Base-by-base conservation (phyloP, 2,113 vertebrate genomes). In the Penelope pileata region DNA sequence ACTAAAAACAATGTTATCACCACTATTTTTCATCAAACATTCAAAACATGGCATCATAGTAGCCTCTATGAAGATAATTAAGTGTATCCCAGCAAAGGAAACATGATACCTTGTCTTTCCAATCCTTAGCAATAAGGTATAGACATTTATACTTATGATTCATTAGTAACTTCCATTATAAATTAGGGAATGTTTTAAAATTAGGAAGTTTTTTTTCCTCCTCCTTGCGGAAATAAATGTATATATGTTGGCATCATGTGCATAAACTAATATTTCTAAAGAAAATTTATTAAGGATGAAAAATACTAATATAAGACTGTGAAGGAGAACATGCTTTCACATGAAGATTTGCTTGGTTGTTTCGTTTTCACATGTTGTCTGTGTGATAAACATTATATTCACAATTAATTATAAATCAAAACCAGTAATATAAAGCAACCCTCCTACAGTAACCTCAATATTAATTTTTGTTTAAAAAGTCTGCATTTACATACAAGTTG, bases 341-440 rank as follows among this genome's bases (percentile, higher is more conserved):
- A 42, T 90, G 75, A 87, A 93, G 27, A 21, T 88, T 94, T 94
- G 21, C 40, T 75, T 82, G 15, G 6, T 54, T 80, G 30, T 67
- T 96, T 92, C 94, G 68, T 96, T 83, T 94, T 88, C 86, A 95
- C 73, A 59, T 91, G 79, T 16, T 87, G 64, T 45, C 70, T 85
- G 16, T 83, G 48, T 91, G 79, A 92, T 73, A 94, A 90, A 90
- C 1, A 7, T 40, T 51, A 63, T 27, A 36, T 34, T 86, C 16
- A 91, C 43, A 91, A 83, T 64, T 86, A 83, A 82, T 91, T 38
- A 51, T 86, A 95, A 96, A 86, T 86, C 69, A 89, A 78, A 40
- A 74, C 40, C 29, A 53, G 50, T 12, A 34, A 63, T 90, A 67
- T 68, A 86, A 94, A 92, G 53, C 69, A 93, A 56, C 32, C 38